Evolutionary conservation across 2,113 vertebrate genomes (phyloP).

Genomic region (Corythoichthys haematopterus): DNA sequence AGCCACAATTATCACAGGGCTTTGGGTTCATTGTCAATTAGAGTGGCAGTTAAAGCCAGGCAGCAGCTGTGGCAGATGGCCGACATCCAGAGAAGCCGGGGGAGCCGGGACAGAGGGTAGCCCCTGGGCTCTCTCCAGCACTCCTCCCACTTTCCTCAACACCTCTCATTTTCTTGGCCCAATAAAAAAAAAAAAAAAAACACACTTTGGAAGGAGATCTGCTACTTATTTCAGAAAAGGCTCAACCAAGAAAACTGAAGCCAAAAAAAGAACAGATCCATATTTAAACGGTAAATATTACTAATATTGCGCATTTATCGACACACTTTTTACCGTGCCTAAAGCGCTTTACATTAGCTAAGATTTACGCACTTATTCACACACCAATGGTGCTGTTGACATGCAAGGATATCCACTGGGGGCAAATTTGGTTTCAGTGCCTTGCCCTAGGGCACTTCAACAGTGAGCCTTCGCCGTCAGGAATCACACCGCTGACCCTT

Average conservation of each 20-base stretch:
- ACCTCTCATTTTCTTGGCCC: slow-evolving; percentile 25
- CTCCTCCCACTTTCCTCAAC: slow-evolving; percentile 54
- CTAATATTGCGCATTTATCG: too few species aligned
- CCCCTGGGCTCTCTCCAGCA: slow-evolving; percentile 71
- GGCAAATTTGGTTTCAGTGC: too few species aligned
- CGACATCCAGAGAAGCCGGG: slow-evolving; percentile 79
- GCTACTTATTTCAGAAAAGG: slow-evolving; percentile 17
- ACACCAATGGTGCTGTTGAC: too few species aligned
- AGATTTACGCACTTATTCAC: too few species aligned
- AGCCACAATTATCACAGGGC: slow-evolving; percentile 85
- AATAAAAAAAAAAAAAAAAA: slow-evolving; percentile 13
- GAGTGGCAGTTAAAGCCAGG: slow-evolving; percentile 81
- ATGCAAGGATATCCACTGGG: too few species aligned
- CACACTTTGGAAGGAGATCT: slow-evolving; percentile 28
- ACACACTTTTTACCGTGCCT: too few species aligned
- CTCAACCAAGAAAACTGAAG: neutral
- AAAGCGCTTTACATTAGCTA: too few species aligned
- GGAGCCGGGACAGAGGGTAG: slow-evolving; percentile 82
- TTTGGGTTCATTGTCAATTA: slow-evolving; percentile 90
- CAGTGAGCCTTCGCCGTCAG: too few species aligned
- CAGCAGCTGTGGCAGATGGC: slow-evolving; percentile 96
- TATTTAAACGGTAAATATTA: neutral
- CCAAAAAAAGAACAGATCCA: neutral
- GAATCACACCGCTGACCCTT: too few species aligned
- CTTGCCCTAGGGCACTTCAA: too few species aligned